Base-by-base conservation (phyloP, 2,113 vertebrate genomes). In the Serilophus lunatus region DNA sequence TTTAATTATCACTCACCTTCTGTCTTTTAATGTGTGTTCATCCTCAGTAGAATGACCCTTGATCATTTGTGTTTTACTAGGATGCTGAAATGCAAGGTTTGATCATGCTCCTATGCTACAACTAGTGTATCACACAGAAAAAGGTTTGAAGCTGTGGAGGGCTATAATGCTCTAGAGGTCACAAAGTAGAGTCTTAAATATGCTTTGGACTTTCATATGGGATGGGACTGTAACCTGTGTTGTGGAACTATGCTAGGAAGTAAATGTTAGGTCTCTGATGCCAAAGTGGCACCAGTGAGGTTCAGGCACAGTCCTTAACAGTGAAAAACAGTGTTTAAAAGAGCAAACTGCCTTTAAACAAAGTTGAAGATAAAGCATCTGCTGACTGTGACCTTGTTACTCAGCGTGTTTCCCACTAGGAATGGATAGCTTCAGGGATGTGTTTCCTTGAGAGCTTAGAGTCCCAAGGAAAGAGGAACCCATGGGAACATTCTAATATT, bases 361-460 rank as follows among this genome's bases (percentile, higher is more conserved):
- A 69, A 85, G 40, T 45, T 56, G 63, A 75, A 86, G 76, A 86
- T 93, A 95, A 93, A 42, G 50, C 9, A 40, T 35, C 31, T 71
- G 49, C 61, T 50, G 45, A 59, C 75, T 63, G 56, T 78, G 91
- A 89, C 77, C 84, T 88, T 86, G 60, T 56, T 83, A 10, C 10
- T 82, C 60, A 57, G 66, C 36, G 35, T 71, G 56, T 68, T 78
- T 95, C 57, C 59, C 79, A 79, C 28, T 36, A 68, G 31, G 35
- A 86, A 26, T 49, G 83, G 29, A 4, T 89, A 14, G 7, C 49
- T 78, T 89, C 47, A 44, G 35, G 19, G 49, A 44, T 33, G 20
- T 50, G 12, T 87, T 91, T 93, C 57, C 53, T 42, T 90, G 51
- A 81, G 69, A 16, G 24, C 8, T 1, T 42, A 51, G 56, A 75